Percentiles rank a stretch among this genome's conserved stretches.
These are phyloP conservation scores for Salvator merianae DNA, from an alignment of 2,113 vertebrate species.

Conservation along the genomic window DNA sequence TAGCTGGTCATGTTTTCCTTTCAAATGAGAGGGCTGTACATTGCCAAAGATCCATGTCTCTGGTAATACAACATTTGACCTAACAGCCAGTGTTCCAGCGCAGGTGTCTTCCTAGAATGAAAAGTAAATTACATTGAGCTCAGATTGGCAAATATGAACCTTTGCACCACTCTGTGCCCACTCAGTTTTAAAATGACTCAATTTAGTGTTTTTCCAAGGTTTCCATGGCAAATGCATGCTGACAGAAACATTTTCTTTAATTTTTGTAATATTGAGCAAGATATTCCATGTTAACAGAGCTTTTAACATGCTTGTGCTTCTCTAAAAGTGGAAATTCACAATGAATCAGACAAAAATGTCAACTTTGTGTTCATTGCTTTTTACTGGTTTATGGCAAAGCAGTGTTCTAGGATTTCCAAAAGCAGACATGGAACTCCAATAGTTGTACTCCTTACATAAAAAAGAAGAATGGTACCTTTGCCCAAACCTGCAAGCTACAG, in stretches of 20 bases:
- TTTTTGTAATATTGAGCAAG: conserved; percentile 41
- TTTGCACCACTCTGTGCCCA: conserved; percentile 40
- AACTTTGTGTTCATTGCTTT: not conserved
- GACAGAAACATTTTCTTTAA: not conserved
- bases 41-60: rapidly evolving
- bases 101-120: rapidly evolving
- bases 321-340: conserved; percentile 12
- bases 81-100: rapidly evolving
- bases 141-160: conserved; percentile 43
- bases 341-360: conserved; percentile 11
- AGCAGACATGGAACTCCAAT: no score
- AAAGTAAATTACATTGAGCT: rapidly evolving
- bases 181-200: conserved; percentile 58
- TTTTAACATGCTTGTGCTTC: rapidly evolving
- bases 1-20: conserved; percentile 31
- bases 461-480: not conserved
- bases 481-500: not conserved
- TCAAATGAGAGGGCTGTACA: rapidly evolving
- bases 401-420: not conserved
- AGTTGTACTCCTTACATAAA: not conserved
- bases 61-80: not conserved
- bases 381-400: no score
- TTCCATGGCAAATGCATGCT: conserved; percentile 45
- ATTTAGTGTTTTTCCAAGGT: conserved; percentile 53
- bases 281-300: conserved; percentile 28